Evolutionary conservation across 2,888 invertebrate genomes (phyloP).

Genomic region (Netelia fuscicornis): DNA sequence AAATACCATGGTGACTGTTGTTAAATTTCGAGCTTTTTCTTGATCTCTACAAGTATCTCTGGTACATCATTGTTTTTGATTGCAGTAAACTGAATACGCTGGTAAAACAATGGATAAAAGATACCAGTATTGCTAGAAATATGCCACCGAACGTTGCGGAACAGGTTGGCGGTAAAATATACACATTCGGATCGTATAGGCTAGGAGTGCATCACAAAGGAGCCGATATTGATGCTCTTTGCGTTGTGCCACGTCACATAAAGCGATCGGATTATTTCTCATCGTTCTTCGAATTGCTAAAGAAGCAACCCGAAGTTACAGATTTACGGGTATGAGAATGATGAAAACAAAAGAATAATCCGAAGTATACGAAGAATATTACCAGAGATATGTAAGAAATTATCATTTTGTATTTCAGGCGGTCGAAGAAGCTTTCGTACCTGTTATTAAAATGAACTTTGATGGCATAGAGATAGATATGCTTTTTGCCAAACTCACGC

Average conservation of each 20-base stretch:
- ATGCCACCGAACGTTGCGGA: slow-evolving; percentile 97
- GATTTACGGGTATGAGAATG: slow-evolving; percentile 89
- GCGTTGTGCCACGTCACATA: slow-evolving; percentile 98
- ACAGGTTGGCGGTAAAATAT: slow-evolving; percentile 98
- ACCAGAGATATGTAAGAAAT: slow-evolving; percentile 12
- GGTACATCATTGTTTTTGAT: neutral
- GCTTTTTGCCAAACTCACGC: slow-evolving; percentile 96
- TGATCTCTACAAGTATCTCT: neutral
- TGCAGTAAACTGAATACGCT: slow-evolving; percentile 92
- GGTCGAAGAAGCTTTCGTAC: slow-evolving; percentile 99
- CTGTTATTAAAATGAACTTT: slow-evolving; percentile 99
- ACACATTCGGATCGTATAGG: slow-evolving; percentile 99
- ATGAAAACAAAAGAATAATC: neutral
- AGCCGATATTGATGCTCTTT: slow-evolving; percentile 99
- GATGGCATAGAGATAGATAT: slow-evolving; percentile 99
- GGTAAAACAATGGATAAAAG: slow-evolving; percentile 97
- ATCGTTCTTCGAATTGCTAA: slow-evolving; percentile 96
- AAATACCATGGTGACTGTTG: neutral
- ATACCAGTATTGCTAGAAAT: slow-evolving; percentile 94
- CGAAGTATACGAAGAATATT: neutral
- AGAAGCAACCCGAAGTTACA: slow-evolving; percentile 93
- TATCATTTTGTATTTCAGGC: slow-evolving; percentile 86
- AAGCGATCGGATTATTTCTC: slow-evolving; percentile 97
- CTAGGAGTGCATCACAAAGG: slow-evolving; percentile 98
- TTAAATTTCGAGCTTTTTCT: no score